phyloP scores from a whole-genome alignment of 1,140 invertebrate species.

The Lasaia peninsularis region DNA sequence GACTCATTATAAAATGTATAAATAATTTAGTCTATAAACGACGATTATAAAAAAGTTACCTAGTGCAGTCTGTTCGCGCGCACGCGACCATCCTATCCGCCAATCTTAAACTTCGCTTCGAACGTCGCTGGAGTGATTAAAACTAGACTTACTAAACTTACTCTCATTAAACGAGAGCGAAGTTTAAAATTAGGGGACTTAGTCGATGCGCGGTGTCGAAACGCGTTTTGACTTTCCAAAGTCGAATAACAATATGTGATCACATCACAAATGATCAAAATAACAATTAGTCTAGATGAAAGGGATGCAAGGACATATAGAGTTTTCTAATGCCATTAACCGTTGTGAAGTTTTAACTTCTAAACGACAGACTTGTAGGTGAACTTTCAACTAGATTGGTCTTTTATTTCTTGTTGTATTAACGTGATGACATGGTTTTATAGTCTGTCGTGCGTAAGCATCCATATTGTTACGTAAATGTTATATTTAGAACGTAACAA shows the following conservation, averaged over 20 bases:
- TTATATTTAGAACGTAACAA: too few species aligned
- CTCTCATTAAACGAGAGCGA: background rate
- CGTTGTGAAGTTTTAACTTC: too few species aligned
- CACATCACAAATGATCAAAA: too few species aligned
- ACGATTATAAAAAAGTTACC: constrained; percentile 46
- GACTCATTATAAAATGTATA: constrained; percentile 67
- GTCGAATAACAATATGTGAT: too few species aligned
- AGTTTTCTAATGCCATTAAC: too few species aligned
- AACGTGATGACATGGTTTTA: too few species aligned
- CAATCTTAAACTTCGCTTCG: background rate
- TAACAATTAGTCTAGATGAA: background rate
- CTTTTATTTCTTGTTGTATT: too few species aligned
- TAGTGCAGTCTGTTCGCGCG: constrained; percentile 12
- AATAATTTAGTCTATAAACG: constrained; percentile 51
- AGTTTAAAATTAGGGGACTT: background rate
- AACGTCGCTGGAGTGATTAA: background rate
- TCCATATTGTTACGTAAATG: too few species aligned
- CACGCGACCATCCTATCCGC: background rate
- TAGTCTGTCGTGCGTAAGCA: too few species aligned
- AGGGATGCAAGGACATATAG: constrained; percentile 7
- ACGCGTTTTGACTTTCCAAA: background rate
- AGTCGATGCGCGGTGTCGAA: background rate
- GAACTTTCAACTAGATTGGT: too few species aligned
- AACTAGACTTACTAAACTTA: background rate
- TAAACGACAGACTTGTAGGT: too few species aligned